Percentiles rank a stretch among this genome's conserved stretches.
These are phyloP conservation scores for Notolepis coatsorum DNA, from an alignment of 2,797 vertebrate genomes.

Conservation along the genomic window DNA sequence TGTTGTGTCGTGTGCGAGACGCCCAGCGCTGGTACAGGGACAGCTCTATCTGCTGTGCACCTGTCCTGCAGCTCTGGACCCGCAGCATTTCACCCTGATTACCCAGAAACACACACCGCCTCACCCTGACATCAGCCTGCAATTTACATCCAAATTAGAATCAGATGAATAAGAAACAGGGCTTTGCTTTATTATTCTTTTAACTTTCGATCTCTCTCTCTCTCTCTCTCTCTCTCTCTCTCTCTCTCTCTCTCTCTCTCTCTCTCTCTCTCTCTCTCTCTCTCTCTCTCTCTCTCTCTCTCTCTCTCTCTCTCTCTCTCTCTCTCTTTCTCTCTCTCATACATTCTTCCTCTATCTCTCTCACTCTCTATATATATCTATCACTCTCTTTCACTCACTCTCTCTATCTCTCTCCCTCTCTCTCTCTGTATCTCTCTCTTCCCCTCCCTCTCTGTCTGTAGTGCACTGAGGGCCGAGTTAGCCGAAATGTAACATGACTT, in stretches of 20 bases:
- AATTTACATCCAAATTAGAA: conserved; percentile 71
- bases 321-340: neutral
- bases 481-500: conserved; percentile 51
- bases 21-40: conserved; percentile 50
- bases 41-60: conserved; percentile 68
- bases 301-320: conserved; percentile 9
- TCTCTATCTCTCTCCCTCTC: conserved; percentile 14
- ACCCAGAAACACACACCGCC: conserved; percentile 57
- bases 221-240: neutral
- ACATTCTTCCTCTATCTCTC: conserved; percentile 5
- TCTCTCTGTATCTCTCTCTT: neutral
- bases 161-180: conserved; percentile 68
- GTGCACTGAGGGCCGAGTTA: conserved; percentile 41
- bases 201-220: conserved; percentile 7
- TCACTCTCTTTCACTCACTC: neutral
- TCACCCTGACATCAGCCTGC: conserved; percentile 59
- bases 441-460: conserved; percentile 9
- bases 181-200: conserved; percentile 40
- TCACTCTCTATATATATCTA: neutral
- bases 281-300: neutral
- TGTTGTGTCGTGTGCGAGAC: conserved; percentile 34
- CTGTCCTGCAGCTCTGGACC: conserved; percentile 64
- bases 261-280: neutral
- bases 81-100: conserved; percentile 68
- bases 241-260: conserved; percentile 11